phyloP scores from a whole-genome alignment of 2,797 vertebrate species.

The Ara ararauna region DNA sequence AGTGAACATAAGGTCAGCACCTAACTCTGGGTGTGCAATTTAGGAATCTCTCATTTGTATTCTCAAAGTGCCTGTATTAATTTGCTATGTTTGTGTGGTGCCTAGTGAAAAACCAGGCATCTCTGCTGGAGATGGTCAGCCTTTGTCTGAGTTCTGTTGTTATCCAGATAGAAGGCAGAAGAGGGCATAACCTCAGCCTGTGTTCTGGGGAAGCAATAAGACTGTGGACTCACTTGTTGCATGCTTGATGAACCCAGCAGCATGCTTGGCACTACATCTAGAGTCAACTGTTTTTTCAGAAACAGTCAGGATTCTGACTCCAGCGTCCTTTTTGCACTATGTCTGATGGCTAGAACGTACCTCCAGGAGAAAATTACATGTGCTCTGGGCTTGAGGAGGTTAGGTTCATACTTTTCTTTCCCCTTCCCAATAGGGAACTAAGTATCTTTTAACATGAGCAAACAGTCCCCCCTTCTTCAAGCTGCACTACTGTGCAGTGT shows the following conservation, averaged over 20 bases:
- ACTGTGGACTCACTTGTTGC: neutral
- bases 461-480: neutral
- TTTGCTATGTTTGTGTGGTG: rapidly evolving
- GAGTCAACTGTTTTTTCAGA: neutral
- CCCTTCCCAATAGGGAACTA: neutral
- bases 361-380: neutral
- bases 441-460: neutral
- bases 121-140: neutral
- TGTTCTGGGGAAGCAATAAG: neutral
- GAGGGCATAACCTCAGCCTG: neutral
- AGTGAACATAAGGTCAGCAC: neutral
- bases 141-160: neutral
- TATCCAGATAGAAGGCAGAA: neutral
- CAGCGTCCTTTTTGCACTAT: neutral
- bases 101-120: neutral
- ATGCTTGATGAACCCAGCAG: neutral
- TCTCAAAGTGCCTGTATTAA: neutral
- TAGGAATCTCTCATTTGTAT: neutral
- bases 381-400: neutral
- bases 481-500: neutral
- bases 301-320: neutral
- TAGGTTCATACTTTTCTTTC: neutral
- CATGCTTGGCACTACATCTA: neutral
- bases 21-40: neutral
- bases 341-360: neutral